Evolutionary conservation across 2,113 vertebrate genomes (phyloP).

Genomic region (Platichthys stellatus): DNA sequence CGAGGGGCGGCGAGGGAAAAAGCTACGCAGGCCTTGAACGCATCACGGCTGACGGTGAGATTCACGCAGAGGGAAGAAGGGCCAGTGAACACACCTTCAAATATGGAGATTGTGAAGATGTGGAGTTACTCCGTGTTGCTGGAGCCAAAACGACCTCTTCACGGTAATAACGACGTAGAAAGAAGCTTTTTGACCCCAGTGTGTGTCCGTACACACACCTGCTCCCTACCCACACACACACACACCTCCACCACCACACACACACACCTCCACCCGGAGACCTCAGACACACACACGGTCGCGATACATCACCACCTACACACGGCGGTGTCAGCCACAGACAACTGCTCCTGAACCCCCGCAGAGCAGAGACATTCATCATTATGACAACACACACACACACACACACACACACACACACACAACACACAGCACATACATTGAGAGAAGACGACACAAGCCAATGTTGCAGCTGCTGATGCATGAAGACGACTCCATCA

Average conservation of each 20-base stretch:
- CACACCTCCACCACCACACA: background rate
- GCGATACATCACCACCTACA: conserved; percentile 75
- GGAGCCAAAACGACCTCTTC: background rate
- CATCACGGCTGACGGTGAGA: conserved; percentile 23
- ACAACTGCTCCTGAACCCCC: conserved; percentile 74
- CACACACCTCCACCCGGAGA: background rate
- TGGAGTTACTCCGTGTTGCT: no score
- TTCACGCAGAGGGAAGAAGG: no score
- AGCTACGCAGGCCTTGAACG: conserved; percentile 9
- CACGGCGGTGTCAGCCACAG: conserved; percentile 65
- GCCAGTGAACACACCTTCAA: no score
- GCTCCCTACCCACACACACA: conserved; percentile 5
- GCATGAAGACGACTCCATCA: conserved; percentile 72
- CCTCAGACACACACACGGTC: conserved; percentile 16
- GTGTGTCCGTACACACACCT: conserved; percentile 4
- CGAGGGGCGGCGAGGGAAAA: background rate
- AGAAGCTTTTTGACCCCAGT: conserved; percentile 20
- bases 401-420: conserved; percentile 43
- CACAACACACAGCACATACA: conserved; percentile 10
- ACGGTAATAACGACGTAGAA: background rate
- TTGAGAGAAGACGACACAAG: conserved; percentile 42
- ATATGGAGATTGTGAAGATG: no score
- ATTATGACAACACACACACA: conserved; percentile 72
- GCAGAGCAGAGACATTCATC: conserved; percentile 76
- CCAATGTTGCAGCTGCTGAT: conserved; percentile 52